phyloP scores from a whole-genome alignment of 2,888 invertebrate species.

The Spodoptera picta region DNA sequence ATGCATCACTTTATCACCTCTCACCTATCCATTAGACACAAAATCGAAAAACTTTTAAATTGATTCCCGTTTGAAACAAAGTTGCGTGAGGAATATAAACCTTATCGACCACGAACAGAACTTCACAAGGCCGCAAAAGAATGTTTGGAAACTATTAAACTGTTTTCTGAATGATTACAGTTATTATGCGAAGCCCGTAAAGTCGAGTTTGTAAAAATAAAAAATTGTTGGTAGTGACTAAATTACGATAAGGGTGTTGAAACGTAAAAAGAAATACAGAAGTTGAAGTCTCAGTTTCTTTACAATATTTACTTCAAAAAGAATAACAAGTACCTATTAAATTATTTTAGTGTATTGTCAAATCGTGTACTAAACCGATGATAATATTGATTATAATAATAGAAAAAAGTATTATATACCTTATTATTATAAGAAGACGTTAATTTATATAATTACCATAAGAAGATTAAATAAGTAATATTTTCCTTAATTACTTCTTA shows the following conservation, averaged over 20 bases:
- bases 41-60: conserved; percentile 73
- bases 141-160: conserved; percentile 56
- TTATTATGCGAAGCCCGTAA: conserved; percentile 35
- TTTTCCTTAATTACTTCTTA: conserved; percentile 12
- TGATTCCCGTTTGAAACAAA: conserved; percentile 56
- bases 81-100: conserved; percentile 62
- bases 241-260: neutral
- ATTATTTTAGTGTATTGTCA: no score
- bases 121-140: conserved; percentile 48
- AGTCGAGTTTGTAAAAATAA: conserved; percentile 36
- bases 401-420: no score
- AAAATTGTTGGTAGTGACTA: conserved; percentile 21
- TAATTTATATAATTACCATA: no score
- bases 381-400: no score
- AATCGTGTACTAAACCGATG: no score
- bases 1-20: conserved; percentile 14
- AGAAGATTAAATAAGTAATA: no score
- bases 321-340: no score
- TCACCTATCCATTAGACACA: conserved; percentile 38
- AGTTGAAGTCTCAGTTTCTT: conserved; percentile 2
- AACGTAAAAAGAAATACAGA: conserved; percentile 9
- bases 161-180: conserved; percentile 45
- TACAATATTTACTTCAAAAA: neutral
- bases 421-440: no score
- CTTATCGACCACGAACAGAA: conserved; percentile 58